Conservation (phyloP, 2,888 invertebrate species). For the Anorthoa munda region DNA sequence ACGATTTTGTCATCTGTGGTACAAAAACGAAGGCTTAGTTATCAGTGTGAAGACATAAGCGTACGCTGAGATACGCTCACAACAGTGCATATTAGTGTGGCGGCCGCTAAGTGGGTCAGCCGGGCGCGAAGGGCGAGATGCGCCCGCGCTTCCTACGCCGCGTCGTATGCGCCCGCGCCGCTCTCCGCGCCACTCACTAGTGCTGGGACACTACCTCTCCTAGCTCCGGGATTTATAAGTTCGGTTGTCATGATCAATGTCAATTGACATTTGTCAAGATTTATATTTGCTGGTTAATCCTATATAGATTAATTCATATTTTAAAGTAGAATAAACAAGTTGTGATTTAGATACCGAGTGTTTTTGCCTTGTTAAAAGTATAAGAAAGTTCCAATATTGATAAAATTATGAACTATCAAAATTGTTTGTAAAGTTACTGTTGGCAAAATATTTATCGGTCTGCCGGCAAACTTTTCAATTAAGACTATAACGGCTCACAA, state of each 20-base stretch:
- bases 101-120: conserved; percentile 79
- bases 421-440: not conserved
- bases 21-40: conserved; percentile 19
- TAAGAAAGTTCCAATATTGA: not conserved
- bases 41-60: conserved; percentile 42
- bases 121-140: conserved; percentile 81
- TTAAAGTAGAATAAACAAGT: too few species aligned
- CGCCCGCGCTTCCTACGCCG: conserved; percentile 80
- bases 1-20: not conserved
- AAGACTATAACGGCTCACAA: conserved; percentile 32
- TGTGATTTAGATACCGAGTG: not conserved
- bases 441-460: not conserved
- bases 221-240: not conserved
- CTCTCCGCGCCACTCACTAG: conserved; percentile 65
- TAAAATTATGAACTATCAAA: conserved; percentile 9
- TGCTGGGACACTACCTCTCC: conserved; percentile 62
- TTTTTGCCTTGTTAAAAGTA: not conserved
- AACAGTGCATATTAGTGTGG: conserved; percentile 72
- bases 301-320: too few species aligned
- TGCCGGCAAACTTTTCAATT: conserved; percentile 25
- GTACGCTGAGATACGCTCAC: conserved; percentile 61
- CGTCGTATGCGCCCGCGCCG: conserved; percentile 44
- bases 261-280: not conserved
- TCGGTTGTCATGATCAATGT: not conserved
- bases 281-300: not conserved